Percentiles rank a stretch among this genome's conserved stretches.
phyloP scores from a whole-genome alignment of 2,888 invertebrate species.

The Cosmorhoe ocellata region DNA sequence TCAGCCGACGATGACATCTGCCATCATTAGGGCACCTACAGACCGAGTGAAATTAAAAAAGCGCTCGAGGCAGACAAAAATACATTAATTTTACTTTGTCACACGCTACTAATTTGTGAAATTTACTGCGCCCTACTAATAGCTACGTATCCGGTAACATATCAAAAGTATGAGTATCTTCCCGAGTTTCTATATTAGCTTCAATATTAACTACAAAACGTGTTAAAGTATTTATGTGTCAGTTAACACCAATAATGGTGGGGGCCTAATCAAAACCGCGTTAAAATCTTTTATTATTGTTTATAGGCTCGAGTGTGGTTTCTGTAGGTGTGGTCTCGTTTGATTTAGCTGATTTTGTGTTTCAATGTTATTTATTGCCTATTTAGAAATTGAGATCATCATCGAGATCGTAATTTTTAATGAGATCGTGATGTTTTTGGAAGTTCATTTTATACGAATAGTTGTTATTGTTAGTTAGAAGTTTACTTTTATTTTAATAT shows the following conservation, averaged over 20 bases:
- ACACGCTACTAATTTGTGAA: conserved; percentile 77
- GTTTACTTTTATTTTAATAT: background rate
- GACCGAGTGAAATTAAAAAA: conserved; percentile 58
- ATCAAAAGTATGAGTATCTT: conserved; percentile 59
- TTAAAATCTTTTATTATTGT: conserved; percentile 62
- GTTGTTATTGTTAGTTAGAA: background rate
- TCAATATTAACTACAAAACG: conserved; percentile 36
- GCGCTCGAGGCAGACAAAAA: conserved; percentile 52
- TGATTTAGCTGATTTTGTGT: conserved; percentile 37
- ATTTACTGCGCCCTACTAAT: conserved; percentile 74
- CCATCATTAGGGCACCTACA: conserved; percentile 66
- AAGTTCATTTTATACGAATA: conserved; percentile 9
- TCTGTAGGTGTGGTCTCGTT: conserved; percentile 57
- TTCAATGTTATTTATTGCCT: conserved; percentile 33
- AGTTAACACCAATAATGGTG: conserved; percentile 67
- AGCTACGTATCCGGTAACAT: conserved; percentile 71
- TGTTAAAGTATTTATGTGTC: conserved; percentile 73
- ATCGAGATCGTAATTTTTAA: conserved; percentile 32
- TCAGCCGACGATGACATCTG: conserved; percentile 67
- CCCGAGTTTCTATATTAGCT: conserved; percentile 18
- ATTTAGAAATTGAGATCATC: conserved; percentile 36
- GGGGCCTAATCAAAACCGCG: conserved; percentile 60
- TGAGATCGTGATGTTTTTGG: conserved; percentile 31
- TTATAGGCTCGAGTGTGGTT: conserved; percentile 40
- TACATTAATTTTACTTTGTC: conserved; percentile 79